Percentiles rank a stretch among this genome's conserved stretches.
Evolutionary conservation across 2,888 invertebrate species (phyloP).

Genomic region (Scaptodrosophila latifasciaeformis): DNA sequence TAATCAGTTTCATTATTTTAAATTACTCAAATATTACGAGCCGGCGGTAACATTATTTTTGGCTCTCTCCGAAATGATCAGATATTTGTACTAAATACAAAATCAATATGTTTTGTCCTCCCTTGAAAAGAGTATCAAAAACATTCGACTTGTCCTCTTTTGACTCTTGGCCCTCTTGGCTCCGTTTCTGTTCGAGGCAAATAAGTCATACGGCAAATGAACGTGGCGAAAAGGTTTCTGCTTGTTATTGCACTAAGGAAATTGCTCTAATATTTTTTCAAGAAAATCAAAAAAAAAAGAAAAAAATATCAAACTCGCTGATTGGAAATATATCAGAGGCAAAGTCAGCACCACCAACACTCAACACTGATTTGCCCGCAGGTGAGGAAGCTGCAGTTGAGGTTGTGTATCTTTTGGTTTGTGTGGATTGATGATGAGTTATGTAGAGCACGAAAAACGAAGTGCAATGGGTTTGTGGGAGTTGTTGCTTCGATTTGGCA

Average conservation of each 20-base stretch:
- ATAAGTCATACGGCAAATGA: slow-evolving; percentile 54
- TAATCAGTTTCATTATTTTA: neutral
- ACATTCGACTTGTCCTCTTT: neutral
- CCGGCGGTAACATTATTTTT: no score
- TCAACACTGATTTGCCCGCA: neutral
- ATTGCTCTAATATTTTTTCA: slow-evolving; percentile 60
- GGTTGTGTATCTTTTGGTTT: slow-evolving; percentile 13
- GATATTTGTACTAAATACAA: no score
- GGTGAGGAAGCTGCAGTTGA: slow-evolving; percentile 7
- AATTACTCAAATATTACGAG: no score
- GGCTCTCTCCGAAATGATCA: no score
- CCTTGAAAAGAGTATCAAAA: no score
- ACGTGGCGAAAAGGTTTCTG: slow-evolving; percentile 33
- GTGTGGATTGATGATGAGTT: slow-evolving; percentile 72
- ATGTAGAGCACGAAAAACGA: slow-evolving; percentile 73
- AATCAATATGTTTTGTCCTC: no score
- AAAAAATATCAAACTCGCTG: slow-evolving; percentile 21
- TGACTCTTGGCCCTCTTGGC: neutral
- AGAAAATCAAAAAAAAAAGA: neutral
- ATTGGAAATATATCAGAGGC: slow-evolving; percentile 48
- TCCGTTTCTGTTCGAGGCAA: slow-evolving; percentile 34
- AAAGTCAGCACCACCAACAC: no score
- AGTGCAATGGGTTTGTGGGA: neutral
- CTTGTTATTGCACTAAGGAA: slow-evolving; percentile 32
- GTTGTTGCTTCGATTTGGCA: slow-evolving; percentile 46